These are phyloP conservation scores for Halocaridina rubra DNA, from an alignment of 2,888 invertebrate species.

Conservation along the genomic window DNA sequence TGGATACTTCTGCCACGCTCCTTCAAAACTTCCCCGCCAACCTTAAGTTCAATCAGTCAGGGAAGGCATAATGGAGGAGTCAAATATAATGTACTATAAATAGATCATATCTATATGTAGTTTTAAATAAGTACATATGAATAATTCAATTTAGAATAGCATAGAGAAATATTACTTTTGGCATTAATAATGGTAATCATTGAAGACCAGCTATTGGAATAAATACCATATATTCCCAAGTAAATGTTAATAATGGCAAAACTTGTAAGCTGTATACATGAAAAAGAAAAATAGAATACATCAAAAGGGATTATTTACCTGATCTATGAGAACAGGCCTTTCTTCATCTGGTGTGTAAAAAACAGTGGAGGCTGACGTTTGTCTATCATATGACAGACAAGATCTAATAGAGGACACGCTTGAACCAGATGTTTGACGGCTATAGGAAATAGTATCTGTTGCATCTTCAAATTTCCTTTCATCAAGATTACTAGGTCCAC, in stretches of 20 bases:
- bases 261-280: no score
- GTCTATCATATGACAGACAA: conserved; percentile 25
- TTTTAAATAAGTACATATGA: no score
- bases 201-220: no score
- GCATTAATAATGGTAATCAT: no score
- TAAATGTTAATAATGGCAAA: no score
- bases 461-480: background rate
- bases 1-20: conserved; percentile 56
- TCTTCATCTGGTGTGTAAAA: conserved; percentile 52
- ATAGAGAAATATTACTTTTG: no score
- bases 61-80: background rate
- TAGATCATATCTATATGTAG: no score
- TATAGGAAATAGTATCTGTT: background rate
- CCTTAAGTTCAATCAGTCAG: conserved; percentile 18
- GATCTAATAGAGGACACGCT: background rate
- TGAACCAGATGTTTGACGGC: conserved; percentile 9
- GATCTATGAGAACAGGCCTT: conserved; percentile 45
- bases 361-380: conserved; percentile 34
- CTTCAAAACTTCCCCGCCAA: conserved; percentile 58
- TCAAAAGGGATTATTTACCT: no score
- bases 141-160: no score
- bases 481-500: background rate
- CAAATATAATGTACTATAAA: no score
- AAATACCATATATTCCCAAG: no score
- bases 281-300: no score